Evolutionary conservation across 2,888 invertebrate species (phyloP).

Genomic region (Athalia rosae): DNA sequence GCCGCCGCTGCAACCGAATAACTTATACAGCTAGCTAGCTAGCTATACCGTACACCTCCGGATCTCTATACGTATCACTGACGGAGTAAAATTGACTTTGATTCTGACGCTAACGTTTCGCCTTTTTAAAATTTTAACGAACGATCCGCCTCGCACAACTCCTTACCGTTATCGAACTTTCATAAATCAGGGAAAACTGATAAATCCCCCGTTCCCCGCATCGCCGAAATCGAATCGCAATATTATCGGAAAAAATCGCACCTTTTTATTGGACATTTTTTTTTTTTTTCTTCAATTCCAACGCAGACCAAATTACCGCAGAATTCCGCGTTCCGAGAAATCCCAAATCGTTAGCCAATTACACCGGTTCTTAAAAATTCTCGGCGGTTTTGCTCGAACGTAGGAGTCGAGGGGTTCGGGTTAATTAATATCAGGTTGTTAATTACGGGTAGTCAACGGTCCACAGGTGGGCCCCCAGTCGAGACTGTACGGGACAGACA

Average conservation of each 20-base stretch:
- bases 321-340: no score
- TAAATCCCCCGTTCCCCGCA: no score
- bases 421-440: constrained; percentile 22
- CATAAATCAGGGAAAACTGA: background rate
- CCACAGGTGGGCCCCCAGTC: background rate
- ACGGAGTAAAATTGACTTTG: constrained; percentile 37
- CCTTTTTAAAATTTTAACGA: constrained; percentile 12
- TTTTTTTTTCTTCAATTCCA: no score
- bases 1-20: background rate
- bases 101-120: constrained; percentile 41
- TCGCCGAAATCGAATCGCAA: no score
- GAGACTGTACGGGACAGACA: background rate
- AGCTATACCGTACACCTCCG: background rate
- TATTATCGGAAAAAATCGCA: no score
- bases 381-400: no score
- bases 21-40: background rate
- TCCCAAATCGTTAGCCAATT: no score
- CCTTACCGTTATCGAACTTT: background rate
- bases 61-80: background rate
- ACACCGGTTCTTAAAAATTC: no score
- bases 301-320: no score
- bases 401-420: no score
- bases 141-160: background rate
- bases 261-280: no score
- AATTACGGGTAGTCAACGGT: background rate